Base-by-base conservation (phyloP, 1,140 invertebrate species). In the Halictus rubicundus region DNA sequence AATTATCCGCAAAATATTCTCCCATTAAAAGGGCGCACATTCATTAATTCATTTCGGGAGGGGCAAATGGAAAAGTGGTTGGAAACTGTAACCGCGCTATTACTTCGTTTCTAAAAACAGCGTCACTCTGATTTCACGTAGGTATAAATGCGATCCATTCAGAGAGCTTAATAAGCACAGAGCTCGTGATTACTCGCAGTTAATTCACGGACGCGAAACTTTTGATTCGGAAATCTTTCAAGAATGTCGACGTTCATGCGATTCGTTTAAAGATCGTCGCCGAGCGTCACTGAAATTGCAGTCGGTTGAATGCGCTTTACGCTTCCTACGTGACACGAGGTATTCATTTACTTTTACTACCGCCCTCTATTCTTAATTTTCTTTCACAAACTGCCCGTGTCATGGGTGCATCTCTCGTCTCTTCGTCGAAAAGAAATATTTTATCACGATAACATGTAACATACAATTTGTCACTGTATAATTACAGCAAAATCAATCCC, bases 101-200 rank as follows among this genome's bases (percentile, higher is more conserved):
- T 10, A 9, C 19, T 8, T 42, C 0, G 8, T 4, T 14, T 23
- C 60, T 5, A 2, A 74, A 42, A 54, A 46, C 25, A n/a, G 12
- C 27, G 16, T 71, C 63, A 54, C 71, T 59, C 68, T 12, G 19
- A 54, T 78, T 78, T 39, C 23, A 25, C n/a, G 9, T n/a, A n/a
- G n/a, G 19, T 16, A n/a, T 19, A n/a, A 71, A 78, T 4, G 46
- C 25, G 14, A 37, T 25, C 25, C 16, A 7, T 42, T 78, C 63
- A 69, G 10, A 0, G 10, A 0, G 14, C 61, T 69, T 46, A 1
- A 16, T 52, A 61, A 77, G 69, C 16, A 57, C 23, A 16, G 19
- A 14, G 14, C 21, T 52, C 25, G 32, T n/a, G 46, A 16, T n/a
- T 64, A 0, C 42, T 14, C 5, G 12, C 16, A 3, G 12, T 42